Percentiles rank a stretch among this genome's conserved stretches.
Evolutionary conservation across 2,797 vertebrate species (phyloP).

Genomic region (Okamejei kenojei): DNA sequence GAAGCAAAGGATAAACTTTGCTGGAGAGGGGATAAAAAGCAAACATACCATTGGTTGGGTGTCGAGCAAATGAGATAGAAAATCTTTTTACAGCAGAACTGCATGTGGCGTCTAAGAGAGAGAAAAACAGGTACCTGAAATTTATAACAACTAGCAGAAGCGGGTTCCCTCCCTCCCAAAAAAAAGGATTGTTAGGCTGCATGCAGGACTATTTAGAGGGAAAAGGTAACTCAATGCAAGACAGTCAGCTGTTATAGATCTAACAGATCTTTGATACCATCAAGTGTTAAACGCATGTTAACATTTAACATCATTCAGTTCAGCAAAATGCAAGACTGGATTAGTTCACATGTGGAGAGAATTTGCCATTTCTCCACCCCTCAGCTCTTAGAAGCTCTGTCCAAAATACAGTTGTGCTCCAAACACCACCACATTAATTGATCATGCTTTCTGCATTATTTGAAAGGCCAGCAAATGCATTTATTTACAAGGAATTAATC

Average conservation of each 20-base stretch:
- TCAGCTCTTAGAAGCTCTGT: not conserved
- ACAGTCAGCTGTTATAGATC: slow-evolving; percentile 31
- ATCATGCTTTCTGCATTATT: slow-evolving; percentile 8
- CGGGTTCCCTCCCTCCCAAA: slow-evolving; percentile 51
- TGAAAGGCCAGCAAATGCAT: not conserved
- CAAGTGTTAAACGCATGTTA: slow-evolving; percentile 2
- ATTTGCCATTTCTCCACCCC: not conserved
- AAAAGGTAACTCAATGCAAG: not conserved
- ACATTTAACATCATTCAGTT: slow-evolving; percentile 5
- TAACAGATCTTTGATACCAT: not conserved
- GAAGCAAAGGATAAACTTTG: slow-evolving; percentile 64
- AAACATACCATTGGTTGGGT: slow-evolving; percentile 95
- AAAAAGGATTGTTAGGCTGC: slow-evolving; percentile 57
- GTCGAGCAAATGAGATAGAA: slow-evolving; percentile 95
- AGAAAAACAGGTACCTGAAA: slow-evolving; percentile 91
- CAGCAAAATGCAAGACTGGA: not conserved
- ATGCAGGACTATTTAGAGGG: slow-evolving; percentile 56
- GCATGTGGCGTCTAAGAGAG: slow-evolving; percentile 86
- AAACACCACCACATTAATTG: not conserved
- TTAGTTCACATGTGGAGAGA: not conserved
- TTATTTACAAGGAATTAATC: not conserved
- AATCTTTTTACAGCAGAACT: slow-evolving; percentile 92
- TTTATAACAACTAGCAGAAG: slow-evolving; percentile 75
- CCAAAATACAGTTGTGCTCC: not conserved
- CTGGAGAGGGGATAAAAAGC: slow-evolving; percentile 65